These are phyloP conservation scores for Cantharis rustica DNA, from an alignment of 2,888 invertebrate genomes.

Conservation along the genomic window DNA sequence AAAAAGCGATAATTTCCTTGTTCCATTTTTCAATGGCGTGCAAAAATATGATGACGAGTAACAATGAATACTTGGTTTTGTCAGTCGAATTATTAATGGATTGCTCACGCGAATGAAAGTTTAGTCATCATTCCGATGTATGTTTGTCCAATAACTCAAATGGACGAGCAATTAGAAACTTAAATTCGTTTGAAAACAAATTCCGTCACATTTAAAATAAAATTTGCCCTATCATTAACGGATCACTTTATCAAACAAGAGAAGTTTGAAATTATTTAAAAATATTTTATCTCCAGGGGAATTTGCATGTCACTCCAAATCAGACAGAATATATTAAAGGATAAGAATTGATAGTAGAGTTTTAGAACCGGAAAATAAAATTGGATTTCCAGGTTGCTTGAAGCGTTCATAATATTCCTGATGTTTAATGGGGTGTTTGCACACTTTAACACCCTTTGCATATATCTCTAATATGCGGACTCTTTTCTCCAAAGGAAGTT, in stretches of 20 bases:
- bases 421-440: conserved; percentile 12
- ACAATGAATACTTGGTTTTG: neutral
- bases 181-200: neutral
- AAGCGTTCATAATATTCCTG: conserved; percentile 5
- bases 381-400: conserved; percentile 39
- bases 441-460: neutral
- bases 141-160: neutral
- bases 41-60: neutral
- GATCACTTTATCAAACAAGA: conserved; percentile 9
- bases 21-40: neutral
- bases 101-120: neutral
- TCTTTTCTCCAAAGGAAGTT: neutral
- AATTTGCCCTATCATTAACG: neutral
- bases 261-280: conserved; percentile 43
- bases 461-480: conserved; percentile 4
- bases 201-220: neutral
- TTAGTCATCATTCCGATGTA: neutral
- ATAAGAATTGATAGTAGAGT: conserved; percentile 41
- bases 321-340: conserved; percentile 46
- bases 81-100: neutral
- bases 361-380: conserved; percentile 40
- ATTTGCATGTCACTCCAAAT: conserved; percentile 40
- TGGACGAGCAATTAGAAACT: neutral
- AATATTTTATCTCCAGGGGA: conserved; percentile 41
- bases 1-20: neutral